A percentile compares a stretch with the other conserved stretches of the same genome.
phyloP scores from a whole-genome alignment of 1,140 invertebrate species.

The Maniola jurtina region DNA sequence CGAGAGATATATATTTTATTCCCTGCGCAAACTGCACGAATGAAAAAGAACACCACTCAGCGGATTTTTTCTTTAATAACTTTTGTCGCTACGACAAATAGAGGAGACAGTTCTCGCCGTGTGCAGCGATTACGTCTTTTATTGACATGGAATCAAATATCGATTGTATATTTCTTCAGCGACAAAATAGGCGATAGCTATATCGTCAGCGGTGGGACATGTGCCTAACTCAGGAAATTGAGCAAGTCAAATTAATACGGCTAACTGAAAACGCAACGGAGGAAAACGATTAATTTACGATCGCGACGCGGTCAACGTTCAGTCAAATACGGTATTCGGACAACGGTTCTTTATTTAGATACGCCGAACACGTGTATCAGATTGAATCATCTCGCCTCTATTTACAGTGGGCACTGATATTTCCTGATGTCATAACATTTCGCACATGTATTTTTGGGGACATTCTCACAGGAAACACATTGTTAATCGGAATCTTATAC shows the following conservation, averaged over 20 bases:
- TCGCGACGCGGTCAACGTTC: constrained; percentile 61
- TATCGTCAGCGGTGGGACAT: no score
- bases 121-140: no score
- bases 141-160: no score
- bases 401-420: constrained; percentile 48
- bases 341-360: constrained; percentile 72
- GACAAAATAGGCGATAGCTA: not conserved
- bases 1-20: no score
- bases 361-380: constrained; percentile 57
- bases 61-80: no score
- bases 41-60: no score
- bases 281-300: constrained; percentile 59
- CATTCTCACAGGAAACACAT: constrained; percentile 1
- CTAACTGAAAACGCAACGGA: constrained; percentile 44
- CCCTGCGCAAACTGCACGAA: no score
- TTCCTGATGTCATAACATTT: constrained; percentile 51
- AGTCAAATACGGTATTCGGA: constrained; percentile 59
- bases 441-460: constrained; percentile 14
- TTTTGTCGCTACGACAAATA: no score
- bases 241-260: constrained; percentile 29
- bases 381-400: constrained; percentile 65
- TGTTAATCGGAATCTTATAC: not conserved
- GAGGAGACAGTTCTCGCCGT: no score
- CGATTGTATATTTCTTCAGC: no score
- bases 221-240: constrained; percentile 38